Evolutionary conservation across 2,888 invertebrate species (phyloP), one percentile per base, ranked within the genome.

Genomic region (Chromoteleia sp.): DNA sequence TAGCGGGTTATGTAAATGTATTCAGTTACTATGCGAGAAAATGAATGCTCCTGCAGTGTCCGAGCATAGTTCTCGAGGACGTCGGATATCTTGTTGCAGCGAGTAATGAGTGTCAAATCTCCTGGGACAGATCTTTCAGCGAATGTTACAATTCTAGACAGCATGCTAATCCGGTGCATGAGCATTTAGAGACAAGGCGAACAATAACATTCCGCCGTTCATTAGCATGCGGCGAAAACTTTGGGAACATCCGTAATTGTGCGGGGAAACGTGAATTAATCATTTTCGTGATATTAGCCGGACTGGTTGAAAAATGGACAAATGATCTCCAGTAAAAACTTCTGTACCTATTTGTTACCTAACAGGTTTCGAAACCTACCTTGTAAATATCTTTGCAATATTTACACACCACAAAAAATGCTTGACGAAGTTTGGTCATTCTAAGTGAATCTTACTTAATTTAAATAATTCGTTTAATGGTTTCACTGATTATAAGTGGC

Each of bases 51-150:
- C 65, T 36, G 71, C 21, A 71, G 65, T 78, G 78, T 75, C 82
- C 78, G 45, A 71, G 61, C 75, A 21, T 58, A 61, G 78, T 75
- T 75, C 29, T 58, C 73, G 63, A 29, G 63, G 36, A 79, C 67
- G 67, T 67, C 61, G 33, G 74, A 65, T 75, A 82, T 75, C 82
- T 78, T 82, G 78, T 79, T 79, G 75, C 75, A 71, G 25, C 70
- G 71, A 75, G 71, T 79, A 82, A 82, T 73, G 82, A 82, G 75
- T 82, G 82, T 79, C 82, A 82, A 82, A 79, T 79, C 82, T 79
- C 78, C 41, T 19, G 71, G 63, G 82, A 82, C 82, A 79, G 82
- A 82, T 82, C 78, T 79, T 82, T 79, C 75, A 79, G 61, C 71
- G 67, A 82, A 82, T 79, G 82, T 78, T 82, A 82, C 78, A 70